Percentiles rank a stretch among this genome's conserved stretches.
These are phyloP conservation scores for Crepidodera aurea DNA, from an alignment of 2,888 invertebrate species.

Conservation along the genomic window DNA sequence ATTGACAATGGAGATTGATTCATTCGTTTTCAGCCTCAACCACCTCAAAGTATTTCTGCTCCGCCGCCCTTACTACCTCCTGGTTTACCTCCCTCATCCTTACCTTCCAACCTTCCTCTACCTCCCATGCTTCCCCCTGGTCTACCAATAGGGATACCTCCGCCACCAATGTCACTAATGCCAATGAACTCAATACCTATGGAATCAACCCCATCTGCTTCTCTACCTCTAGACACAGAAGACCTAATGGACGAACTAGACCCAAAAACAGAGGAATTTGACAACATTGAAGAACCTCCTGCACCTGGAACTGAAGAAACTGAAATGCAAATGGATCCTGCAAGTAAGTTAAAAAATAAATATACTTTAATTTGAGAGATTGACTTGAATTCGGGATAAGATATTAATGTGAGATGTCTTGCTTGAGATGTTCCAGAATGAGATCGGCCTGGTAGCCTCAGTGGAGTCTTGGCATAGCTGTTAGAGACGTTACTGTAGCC, in stretches of 20 bases:
- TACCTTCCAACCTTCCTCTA: slow-evolving; percentile 20
- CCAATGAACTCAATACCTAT: slow-evolving; percentile 13
- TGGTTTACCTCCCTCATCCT: slow-evolving; percentile 13
- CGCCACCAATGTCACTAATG: slow-evolving; percentile 28
- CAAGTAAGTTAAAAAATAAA: slow-evolving; percentile 31
- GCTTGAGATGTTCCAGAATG: slow-evolving; percentile 65
- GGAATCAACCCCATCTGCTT: slow-evolving; percentile 3
- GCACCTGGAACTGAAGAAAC: slow-evolving; percentile 58
- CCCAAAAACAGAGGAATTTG: slow-evolving; percentile 29
- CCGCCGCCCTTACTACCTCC: slow-evolving; percentile 30
- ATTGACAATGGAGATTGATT: neutral
- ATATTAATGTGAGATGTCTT: slow-evolving; percentile 63
- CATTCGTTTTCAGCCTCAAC: slow-evolving; percentile 13
- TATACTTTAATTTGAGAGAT: slow-evolving; percentile 22
- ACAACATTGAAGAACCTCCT: slow-evolving; percentile 51
- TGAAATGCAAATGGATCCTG: slow-evolving; percentile 29
- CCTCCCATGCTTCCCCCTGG: slow-evolving; percentile 31
- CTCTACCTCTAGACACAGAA: slow-evolving; percentile 18
- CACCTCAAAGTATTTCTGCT: slow-evolving; percentile 23
- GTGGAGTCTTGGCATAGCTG: slow-evolving; percentile 57
- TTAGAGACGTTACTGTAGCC: slow-evolving; percentile 49
- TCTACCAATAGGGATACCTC: slow-evolving; percentile 24
- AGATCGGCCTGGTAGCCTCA: slow-evolving; percentile 59
- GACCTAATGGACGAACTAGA: slow-evolving; percentile 24
- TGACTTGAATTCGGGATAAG: slow-evolving; percentile 50